Evolutionary conservation across 1,140 invertebrate genomes (phyloP).

Genomic region (Scaptomyza graminum): DNA sequence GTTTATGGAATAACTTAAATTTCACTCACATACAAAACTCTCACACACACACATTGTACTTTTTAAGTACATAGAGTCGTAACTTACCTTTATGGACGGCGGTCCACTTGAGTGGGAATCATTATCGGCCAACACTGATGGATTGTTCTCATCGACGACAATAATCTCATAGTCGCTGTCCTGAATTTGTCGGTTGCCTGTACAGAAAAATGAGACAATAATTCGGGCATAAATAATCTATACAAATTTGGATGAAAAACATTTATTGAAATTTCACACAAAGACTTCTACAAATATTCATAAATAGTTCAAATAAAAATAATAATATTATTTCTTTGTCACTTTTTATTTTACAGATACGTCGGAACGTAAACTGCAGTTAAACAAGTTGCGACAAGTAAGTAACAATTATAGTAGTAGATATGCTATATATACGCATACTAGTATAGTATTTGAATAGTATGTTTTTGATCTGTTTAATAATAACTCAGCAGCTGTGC

Average conservation of each 20-base stretch:
- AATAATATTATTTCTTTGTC: no score
- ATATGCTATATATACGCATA: no score
- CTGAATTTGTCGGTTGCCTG: conserved; percentile 85
- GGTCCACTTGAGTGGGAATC: conserved; percentile 89
- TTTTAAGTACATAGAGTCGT: not conserved
- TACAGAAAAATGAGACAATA: not conserved
- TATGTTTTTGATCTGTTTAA: not conserved
- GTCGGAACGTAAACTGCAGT: not conserved
- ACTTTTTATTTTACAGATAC: not conserved
- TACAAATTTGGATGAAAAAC: not conserved
- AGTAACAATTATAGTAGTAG: not conserved
- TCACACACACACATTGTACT: not conserved
- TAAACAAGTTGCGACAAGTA: not conserved
- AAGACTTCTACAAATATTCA: not conserved
- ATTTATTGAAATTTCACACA: not conserved
- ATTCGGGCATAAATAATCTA: not conserved
- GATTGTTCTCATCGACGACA: conserved; percentile 94
- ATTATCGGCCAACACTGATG: conserved; percentile 90
- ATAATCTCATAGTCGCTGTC: conserved; percentile 95
- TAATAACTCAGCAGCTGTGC: not conserved
- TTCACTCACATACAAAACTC: not conserved
- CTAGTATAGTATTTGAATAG: no score
- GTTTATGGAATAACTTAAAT: not conserved
- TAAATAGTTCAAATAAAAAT: not conserved
- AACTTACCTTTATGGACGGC: conserved; percentile 93